Evolutionary conservation across 2,888 invertebrate genomes (phyloP).

Genomic region (Uloborus plumipes): DNA sequence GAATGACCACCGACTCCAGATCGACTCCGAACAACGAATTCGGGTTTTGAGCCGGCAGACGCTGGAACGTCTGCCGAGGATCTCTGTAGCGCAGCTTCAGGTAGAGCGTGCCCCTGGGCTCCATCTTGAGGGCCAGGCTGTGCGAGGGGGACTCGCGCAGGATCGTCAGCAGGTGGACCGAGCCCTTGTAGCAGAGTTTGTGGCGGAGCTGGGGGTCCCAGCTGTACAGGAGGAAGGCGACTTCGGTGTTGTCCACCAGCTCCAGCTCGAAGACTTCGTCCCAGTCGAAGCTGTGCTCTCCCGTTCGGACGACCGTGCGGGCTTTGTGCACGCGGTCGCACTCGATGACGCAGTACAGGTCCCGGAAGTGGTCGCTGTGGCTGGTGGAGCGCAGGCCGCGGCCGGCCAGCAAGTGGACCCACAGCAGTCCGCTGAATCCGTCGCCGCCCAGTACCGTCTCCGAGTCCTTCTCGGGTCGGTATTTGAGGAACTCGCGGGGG

Average conservation of each 20-base stretch:
- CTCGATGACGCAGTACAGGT: slow-evolving; percentile 97
- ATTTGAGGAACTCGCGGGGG: slow-evolving; percentile 84
- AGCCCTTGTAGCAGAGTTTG: slow-evolving; percentile 90
- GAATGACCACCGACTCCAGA: slow-evolving; percentile 75
- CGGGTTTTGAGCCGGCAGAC: slow-evolving; percentile 71
- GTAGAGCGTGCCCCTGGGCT: slow-evolving; percentile 90
- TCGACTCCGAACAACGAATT: slow-evolving; percentile 75
- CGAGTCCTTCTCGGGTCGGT: slow-evolving; percentile 71
- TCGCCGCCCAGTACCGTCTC: slow-evolving; percentile 69
- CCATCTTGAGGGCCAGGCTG: slow-evolving; percentile 87
- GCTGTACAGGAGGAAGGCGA: slow-evolving; percentile 96
- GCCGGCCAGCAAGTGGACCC: slow-evolving; percentile 91
- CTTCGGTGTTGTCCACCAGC: slow-evolving; percentile 91
- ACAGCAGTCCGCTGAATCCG: slow-evolving; percentile 87
- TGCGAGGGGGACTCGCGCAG: slow-evolving; percentile 68
- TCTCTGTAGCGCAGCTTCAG: slow-evolving; percentile 90
- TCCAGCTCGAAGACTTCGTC: slow-evolving; percentile 99
- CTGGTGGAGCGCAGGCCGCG: slow-evolving; percentile 77
- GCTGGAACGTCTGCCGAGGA: slow-evolving; percentile 87
- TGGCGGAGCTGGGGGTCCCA: slow-evolving; percentile 99
- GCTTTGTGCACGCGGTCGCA: slow-evolving; percentile 97
- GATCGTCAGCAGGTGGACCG: slow-evolving; percentile 75
- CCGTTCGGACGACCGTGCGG: slow-evolving; percentile 93
- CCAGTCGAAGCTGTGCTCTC: slow-evolving; percentile 96
- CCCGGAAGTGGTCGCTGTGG: slow-evolving; percentile 74